phyloP scores from a whole-genome alignment of 2,888 invertebrate species.

The Calameuta idolon region DNA sequence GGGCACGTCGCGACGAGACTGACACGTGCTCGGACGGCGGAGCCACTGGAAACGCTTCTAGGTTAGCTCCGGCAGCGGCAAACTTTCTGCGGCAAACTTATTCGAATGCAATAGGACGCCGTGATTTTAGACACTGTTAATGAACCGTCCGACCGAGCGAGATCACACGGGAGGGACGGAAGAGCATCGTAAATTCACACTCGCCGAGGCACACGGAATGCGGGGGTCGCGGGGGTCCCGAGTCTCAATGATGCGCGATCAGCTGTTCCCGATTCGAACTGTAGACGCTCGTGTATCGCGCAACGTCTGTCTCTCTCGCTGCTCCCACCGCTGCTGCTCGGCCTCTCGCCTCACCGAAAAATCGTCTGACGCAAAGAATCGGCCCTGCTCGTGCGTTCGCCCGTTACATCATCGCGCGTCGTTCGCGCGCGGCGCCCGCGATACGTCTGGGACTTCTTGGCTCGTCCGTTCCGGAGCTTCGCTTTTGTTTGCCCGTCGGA shows the following conservation, averaged over 20 bases:
- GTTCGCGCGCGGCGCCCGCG: not conserved
- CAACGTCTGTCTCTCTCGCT: not conserved
- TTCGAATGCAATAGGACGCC: not conserved
- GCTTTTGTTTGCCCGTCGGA: not conserved
- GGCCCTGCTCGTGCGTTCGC: not conserved
- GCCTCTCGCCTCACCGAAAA: not conserved
- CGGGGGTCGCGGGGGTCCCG: too few relatives aligned
- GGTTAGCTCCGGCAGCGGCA: not conserved
- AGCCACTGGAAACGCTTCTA: not conserved
- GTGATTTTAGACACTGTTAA: not conserved
- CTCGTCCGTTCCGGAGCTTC: not conserved
- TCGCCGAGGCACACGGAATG: not conserved
- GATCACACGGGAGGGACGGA: not conserved
- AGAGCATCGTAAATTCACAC: not conserved
- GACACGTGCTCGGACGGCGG: not conserved
- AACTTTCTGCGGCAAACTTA: not conserved
- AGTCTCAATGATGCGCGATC: not conserved
- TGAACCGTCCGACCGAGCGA: not conserved
- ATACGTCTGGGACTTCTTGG: not conserved
- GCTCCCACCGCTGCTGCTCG: not conserved
- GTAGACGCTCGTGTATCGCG: not conserved
- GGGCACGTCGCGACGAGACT: not conserved
- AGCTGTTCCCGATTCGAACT: not conserved
- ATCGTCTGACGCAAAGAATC: not conserved
- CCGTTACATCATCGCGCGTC: not conserved